phyloP scores from a whole-genome alignment of 2,888 invertebrate genomes.

The Mechanitis mazaeus region DNA sequence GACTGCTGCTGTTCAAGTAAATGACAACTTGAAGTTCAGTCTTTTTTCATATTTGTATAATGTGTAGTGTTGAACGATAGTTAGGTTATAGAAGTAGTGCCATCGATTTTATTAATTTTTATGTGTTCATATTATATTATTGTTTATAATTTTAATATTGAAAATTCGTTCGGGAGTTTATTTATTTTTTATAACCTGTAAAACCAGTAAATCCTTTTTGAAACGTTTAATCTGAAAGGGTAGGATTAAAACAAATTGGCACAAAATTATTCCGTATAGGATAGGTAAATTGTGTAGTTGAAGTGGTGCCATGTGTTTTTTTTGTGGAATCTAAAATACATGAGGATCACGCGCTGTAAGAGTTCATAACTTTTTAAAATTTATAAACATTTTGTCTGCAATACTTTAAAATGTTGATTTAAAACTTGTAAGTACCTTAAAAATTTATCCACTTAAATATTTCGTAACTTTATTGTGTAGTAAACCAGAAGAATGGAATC shows the following conservation, averaged over 20 bases:
- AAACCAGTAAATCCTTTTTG: neutral
- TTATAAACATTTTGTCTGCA: too few species aligned
- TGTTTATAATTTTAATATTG: neutral
- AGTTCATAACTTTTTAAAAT: neutral
- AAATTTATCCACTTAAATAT: neutral
- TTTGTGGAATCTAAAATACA: conserved; percentile 13
- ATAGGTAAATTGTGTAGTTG: conserved; percentile 15
- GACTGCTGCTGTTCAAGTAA: neutral
- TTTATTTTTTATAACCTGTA: neutral
- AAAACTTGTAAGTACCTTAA: neutral
- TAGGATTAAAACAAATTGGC: conserved; percentile 28
- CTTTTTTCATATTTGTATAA: conserved; percentile 4
- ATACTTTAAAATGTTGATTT: too few species aligned
- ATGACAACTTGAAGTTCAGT: too few species aligned
- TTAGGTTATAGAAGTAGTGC: conserved; percentile 19
- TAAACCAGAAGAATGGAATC: conserved; percentile 63
- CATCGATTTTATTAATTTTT: conserved; percentile 11
- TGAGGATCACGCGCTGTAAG: conserved; percentile 4
- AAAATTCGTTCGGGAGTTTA: neutral
- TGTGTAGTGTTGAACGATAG: conserved; percentile 10
- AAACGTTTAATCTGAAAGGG: conserved; percentile 16
- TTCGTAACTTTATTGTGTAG: neutral
- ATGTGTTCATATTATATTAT: neutral
- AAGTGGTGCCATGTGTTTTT: conserved; percentile 22
- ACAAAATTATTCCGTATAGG: conserved; percentile 14